Conservation (phyloP, 1,140 invertebrate genomes). For the Caenorhabditis elegans region DNA sequence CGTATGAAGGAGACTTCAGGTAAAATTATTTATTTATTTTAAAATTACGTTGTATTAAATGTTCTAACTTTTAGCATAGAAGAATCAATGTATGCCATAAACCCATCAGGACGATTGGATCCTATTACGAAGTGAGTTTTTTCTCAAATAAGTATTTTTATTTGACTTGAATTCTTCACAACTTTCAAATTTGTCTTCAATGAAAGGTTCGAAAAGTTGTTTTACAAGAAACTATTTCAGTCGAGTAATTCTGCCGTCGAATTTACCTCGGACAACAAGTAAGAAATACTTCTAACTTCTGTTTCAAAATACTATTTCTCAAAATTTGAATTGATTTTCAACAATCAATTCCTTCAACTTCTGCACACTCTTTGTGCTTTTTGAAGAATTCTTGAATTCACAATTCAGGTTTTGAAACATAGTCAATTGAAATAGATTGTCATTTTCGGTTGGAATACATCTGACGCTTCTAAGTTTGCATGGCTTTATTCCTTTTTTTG, state of each 20-base stretch:
- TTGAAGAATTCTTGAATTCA: no score
- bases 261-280: constrained; percentile 35
- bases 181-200: neutral
- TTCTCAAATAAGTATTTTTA: neutral
- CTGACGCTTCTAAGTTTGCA: neutral
- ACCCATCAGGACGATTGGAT: constrained; percentile 52
- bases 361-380: no score
- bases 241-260: constrained; percentile 34
- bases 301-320: no score
- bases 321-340: no score
- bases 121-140: constrained; percentile 54
- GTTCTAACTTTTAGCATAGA: constrained; percentile 47
- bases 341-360: no score
- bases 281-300: no score
- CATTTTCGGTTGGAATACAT: no score
- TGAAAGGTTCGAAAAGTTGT: neutral
- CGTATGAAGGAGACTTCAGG: constrained; percentile 58
- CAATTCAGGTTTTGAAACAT: no score
- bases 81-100: constrained; percentile 61
- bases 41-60: neutral
- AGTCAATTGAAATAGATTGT: no score
- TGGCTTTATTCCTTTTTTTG: neutral
- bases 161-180: neutral
- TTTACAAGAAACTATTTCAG: constrained; percentile 17
- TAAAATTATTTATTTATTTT: neutral